phyloP scores from a whole-genome alignment of 2,888 invertebrate species.

The Muschampia plurimacula region DNA sequence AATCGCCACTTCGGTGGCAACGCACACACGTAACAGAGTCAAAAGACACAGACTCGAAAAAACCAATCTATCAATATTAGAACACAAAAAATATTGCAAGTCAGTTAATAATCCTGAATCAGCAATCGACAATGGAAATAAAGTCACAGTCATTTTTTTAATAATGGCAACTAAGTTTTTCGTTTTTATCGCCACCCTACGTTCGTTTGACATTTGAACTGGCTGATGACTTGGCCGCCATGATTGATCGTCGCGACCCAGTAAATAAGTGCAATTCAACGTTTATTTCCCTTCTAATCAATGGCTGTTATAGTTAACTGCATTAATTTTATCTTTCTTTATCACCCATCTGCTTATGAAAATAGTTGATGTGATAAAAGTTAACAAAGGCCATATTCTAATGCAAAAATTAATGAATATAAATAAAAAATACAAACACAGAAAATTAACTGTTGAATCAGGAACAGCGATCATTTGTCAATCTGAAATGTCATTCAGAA shows the following conservation, averaged over 20 bases:
- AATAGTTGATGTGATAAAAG: constrained; percentile 31
- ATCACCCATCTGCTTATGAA: constrained; percentile 42
- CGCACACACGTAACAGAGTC: constrained; percentile 69
- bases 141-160: constrained; percentile 86
- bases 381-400: constrained; percentile 6
- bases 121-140: constrained; percentile 85
- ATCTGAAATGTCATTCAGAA: constrained; percentile 75
- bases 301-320: constrained; percentile 71
- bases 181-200: constrained; percentile 84
- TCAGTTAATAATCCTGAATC: constrained; percentile 85
- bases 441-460: constrained; percentile 79
- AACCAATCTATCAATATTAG: constrained; percentile 84
- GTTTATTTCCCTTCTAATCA: constrained; percentile 63
- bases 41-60: constrained; percentile 77
- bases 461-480: constrained; percentile 81
- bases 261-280: constrained; percentile 85
- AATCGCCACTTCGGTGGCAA: constrained; percentile 62
- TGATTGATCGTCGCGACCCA: constrained; percentile 83
- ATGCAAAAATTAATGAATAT: constrained; percentile 24
- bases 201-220: constrained; percentile 85
- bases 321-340: constrained; percentile 43
- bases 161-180: constrained; percentile 82
- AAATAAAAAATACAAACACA: constrained; percentile 66
- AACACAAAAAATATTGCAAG: constrained; percentile 86
- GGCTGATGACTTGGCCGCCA: constrained; percentile 82